phyloP scores from a whole-genome alignment of 1,140 invertebrate genomes.

The Papilio helenus region DNA sequence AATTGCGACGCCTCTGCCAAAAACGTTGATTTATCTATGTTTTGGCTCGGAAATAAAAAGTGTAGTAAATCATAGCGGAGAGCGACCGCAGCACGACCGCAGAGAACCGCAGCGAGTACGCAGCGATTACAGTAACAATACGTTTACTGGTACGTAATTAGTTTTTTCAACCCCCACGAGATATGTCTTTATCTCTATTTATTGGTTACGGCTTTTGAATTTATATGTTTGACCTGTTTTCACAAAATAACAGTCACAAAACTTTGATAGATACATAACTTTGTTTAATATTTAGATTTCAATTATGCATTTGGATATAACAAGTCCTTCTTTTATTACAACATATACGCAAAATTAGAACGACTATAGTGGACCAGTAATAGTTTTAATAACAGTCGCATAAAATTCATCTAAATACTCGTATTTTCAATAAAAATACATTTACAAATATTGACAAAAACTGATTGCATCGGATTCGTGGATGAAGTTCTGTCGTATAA shows the following conservation, averaged over 20 bases:
- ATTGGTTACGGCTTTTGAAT: too few species aligned
- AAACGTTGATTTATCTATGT: constrained; percentile 26
- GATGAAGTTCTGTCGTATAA: not conserved
- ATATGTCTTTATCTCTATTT: constrained; percentile 49
- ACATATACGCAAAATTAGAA: too few species aligned
- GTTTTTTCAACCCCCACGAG: constrained; percentile 50
- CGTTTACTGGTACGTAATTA: constrained; percentile 54
- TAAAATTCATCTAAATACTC: too few species aligned
- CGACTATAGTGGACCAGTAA: too few species aligned
- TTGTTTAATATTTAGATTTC: too few species aligned
- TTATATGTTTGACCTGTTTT: too few species aligned
- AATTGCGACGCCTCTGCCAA: constrained; percentile 24
- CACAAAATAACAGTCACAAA: too few species aligned
- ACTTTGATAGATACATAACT: too few species aligned
- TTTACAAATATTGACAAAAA: not conserved
- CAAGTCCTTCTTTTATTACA: too few species aligned
- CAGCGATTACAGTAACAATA: not conserved
- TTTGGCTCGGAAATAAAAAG: constrained; percentile 33
- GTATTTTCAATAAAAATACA: too few species aligned
- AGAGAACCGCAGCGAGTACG: not conserved
- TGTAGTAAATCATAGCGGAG: constrained; percentile 51
- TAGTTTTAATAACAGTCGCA: too few species aligned
- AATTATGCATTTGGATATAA: too few species aligned
- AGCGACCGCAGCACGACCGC: constrained; percentile 32
- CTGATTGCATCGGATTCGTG: not conserved